Evolutionary conservation across 2,888 invertebrate genomes (phyloP), one percentile per base, ranked within the genome.

Genomic region (Oxytorus armatus): DNA sequence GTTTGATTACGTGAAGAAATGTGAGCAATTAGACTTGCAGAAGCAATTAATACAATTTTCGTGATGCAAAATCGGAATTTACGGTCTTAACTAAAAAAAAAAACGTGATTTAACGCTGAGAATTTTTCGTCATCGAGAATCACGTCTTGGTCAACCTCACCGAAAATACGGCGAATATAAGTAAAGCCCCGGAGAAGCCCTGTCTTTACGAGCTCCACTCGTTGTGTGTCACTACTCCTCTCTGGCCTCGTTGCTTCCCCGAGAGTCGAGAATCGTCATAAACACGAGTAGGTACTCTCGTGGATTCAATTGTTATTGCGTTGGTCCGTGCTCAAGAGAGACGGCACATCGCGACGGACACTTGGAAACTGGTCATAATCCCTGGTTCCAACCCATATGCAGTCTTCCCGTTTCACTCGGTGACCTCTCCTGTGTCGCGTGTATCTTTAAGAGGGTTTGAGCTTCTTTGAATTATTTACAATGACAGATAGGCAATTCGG

Each of bases 231-330:
- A 61, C 49, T 57, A 23, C 82, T 83, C 23, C 81, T n/a, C n/a
- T n/a, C n/a, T n/a, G 75, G 63, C 49, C 69, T 57, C 79, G 79
- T 74, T 61, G 70, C 59, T 70, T 70, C n/a, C 85, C 36, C 72
- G 49, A 39, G 70, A 53, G 57, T 59, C 65, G 70, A 77, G 78
- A 85, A 87, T 86, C 84, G 85, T 87, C 86, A 82, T 87, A 87
- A 86, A 87, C 84, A 85, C 86, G 83, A 82, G 85, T 82, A 85
- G 80, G 83, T 84, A 86, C 86, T 81, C 81, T 73, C 79, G 83
- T 82, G 83, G 83, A 86, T 86, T 84, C 86, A 85, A 86, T 86
- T 86, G 86, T 85, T 86, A 87, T 86, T 85, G 78, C 82, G 66
- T 57, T 59, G 66, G 70, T 79, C n/a, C 69, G 79, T 66, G 66